These are phyloP conservation scores for Isaurus tuberculatus DNA, from an alignment of 92 coral and sea anemone species.

Conservation along the genomic window DNA sequence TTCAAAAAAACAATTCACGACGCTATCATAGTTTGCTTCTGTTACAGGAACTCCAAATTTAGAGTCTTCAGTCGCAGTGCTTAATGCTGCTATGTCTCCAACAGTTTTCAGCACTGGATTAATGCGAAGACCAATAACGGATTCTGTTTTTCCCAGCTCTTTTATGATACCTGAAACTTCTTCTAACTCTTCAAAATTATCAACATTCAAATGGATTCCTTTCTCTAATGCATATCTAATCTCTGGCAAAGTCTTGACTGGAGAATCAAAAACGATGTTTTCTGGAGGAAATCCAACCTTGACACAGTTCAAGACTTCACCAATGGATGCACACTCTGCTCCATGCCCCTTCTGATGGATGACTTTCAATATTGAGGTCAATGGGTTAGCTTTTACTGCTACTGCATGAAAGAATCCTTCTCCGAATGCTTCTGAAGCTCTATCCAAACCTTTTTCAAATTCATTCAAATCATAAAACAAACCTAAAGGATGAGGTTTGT, in stretches of 20 bases:
- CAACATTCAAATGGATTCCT: conserved; percentile 82
- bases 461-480: conserved; percentile 89
- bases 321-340: conserved; percentile 95
- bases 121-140: conserved; percentile 82
- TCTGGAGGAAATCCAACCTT: conserved; percentile 85
- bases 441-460: conserved; percentile 78
- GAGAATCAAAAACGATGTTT: conserved; percentile 86
- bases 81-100: conserved; percentile 80
- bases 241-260: conserved; percentile 86
- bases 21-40: conserved; percentile 64
- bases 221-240: conserved; percentile 82
- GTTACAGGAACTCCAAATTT: conserved; percentile 92
- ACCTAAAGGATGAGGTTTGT: conserved; percentile 78
- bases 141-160: conserved; percentile 58
- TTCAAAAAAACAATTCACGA: conserved; percentile 73
- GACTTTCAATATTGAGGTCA: conserved; percentile 71
- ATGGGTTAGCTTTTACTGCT: conserved; percentile 86
- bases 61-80: conserved; percentile 79
- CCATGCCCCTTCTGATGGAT: conserved; percentile 78
- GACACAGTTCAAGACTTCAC: conserved; percentile 79
- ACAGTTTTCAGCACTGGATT: conserved; percentile 76
- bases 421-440: conserved; percentile 83
- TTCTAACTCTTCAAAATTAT: conserved; percentile 86
- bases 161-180: conserved; percentile 68
- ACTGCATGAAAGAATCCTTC: conserved; percentile 78